Base-by-base conservation (phyloP, 2,113 vertebrate genomes). In the Todiramphus saurophagus region DNA sequence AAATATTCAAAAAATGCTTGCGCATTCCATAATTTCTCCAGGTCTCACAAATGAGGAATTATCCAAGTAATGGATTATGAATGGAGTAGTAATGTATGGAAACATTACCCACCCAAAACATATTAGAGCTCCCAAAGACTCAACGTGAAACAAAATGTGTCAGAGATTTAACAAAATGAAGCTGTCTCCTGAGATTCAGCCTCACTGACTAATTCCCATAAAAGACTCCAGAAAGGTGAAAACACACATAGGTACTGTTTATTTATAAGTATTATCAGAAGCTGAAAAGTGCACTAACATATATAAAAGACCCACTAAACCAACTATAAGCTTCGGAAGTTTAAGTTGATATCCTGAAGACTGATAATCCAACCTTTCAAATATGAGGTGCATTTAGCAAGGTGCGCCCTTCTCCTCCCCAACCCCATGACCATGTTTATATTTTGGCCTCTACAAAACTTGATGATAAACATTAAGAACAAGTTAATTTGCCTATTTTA, bases 51-150 rank as follows among this genome's bases (percentile, higher is more conserved):
- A 94, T 91, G 86, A 97, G 94, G 95, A 97, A 96, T 96, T 95
- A 96, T 80, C 94, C 95, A 94, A 97, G 94, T 94, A 97, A 97
- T 97, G 97, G 96, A 97, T 97, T 96, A 96, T 91, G 96, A 97
- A 97, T 95, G 92, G 90, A 84, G 77, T 33, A 53, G 83, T 64
- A 91, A 94, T 13, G 73, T 93, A 96, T 81, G 90, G 94, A 92
- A 96, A 97, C 86, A 76, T 63, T 88, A 91, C 73, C 94, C 93
- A 93, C 88, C 53, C 83, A 87, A 96, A 94, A 93, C 15, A 31
- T 64, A 92, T 87, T 85, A 96, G 58, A 84, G 74, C 33, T 77
- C 94, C 92, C 92, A 93, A 96, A 92, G 94, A 94, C 88, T 87
- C 81, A 25, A 95, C 83, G 88, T 88, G 78, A 96, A 96, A 94